Evolutionary conservation across 2,797 vertebrate species (phyloP).

Genomic region (Melanotaenia nigrans): DNA sequence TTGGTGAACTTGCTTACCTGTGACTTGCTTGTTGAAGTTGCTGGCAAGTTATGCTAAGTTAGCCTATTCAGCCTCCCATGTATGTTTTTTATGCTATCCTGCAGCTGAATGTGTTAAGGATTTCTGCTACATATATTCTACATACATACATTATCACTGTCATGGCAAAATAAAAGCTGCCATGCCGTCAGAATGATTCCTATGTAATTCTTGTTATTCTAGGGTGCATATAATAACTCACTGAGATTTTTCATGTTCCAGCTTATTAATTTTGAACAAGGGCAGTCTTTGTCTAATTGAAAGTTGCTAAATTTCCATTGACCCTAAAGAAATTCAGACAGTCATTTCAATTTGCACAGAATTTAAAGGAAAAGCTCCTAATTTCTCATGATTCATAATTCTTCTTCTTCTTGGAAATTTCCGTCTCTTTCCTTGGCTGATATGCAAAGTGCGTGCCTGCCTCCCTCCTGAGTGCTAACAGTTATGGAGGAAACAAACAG

Average conservation of each 20-base stretch:
- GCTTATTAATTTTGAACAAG: constrained; percentile 82
- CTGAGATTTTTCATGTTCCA: constrained; percentile 75
- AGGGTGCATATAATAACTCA: constrained; percentile 77
- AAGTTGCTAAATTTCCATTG: constrained; percentile 57
- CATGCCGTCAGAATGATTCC: no score
- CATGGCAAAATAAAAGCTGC: no score
- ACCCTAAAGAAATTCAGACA: constrained; percentile 54
- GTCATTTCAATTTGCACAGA: constrained; percentile 44
- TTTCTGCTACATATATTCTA: no score
- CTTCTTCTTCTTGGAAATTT: constrained; percentile 5
- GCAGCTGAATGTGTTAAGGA: no score
- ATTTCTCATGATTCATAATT: neutral
- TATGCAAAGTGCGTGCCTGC: constrained; percentile 21
- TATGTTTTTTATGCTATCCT: no score
- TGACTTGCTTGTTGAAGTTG: no score
- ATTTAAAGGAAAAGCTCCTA: neutral
- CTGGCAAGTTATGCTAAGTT: no score
- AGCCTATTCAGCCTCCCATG: no score
- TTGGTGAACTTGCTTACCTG: no score
- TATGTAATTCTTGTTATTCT: no score
- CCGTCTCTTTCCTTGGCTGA: constrained; percentile 22
- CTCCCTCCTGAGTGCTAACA: constrained; percentile 26
- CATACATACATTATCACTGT: no score
- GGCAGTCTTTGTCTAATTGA: constrained; percentile 74
- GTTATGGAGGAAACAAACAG: constrained; percentile 55